Conservation (phyloP, 2,113 vertebrate species). For the Trematomus loennbergii region DNA sequence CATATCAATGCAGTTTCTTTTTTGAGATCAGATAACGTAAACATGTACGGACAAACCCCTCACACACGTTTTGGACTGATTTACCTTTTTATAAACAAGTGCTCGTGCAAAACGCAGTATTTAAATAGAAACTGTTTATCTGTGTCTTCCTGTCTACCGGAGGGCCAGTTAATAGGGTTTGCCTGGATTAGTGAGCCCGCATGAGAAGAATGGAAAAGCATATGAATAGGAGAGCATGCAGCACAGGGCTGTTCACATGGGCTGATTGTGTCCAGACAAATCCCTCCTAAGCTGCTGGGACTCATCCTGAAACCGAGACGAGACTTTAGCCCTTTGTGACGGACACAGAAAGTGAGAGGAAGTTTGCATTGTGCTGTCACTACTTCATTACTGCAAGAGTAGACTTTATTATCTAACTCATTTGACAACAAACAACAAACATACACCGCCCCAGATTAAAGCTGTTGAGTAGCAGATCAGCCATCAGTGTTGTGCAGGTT, state of each 20-base stretch:
- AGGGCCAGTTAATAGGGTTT: conserved; percentile 69
- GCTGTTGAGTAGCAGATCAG: background rate
- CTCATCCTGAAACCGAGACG: conserved; percentile 41
- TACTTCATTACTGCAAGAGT: background rate
- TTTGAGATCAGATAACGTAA: background rate
- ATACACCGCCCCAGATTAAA: background rate
- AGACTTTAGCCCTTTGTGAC: conserved; percentile 23
- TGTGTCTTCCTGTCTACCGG: conserved; percentile 64
- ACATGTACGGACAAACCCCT: conserved; percentile 36
- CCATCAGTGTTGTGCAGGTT: background rate
- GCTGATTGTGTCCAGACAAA: conserved; percentile 74
- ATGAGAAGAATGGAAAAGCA: conserved; percentile 63
- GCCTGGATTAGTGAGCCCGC: conserved; percentile 66
- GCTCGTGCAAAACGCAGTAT: conserved; percentile 10
- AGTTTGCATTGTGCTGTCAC: background rate
- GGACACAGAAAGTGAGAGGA: conserved; percentile 21
- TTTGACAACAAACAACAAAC: background rate
- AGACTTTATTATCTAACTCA: background rate
- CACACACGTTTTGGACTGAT: conserved; percentile 31
- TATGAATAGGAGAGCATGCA: conserved; percentile 62
- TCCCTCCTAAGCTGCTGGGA: conserved; percentile 65
- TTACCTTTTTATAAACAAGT: conserved; percentile 20
- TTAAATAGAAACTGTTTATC: conserved; percentile 64
- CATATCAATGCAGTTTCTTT: no score
- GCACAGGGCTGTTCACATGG: conserved; percentile 56